Evolutionary conservation across 2,797 vertebrate genomes (phyloP).

Genomic region (Mormyrops boulengeri): DNA sequence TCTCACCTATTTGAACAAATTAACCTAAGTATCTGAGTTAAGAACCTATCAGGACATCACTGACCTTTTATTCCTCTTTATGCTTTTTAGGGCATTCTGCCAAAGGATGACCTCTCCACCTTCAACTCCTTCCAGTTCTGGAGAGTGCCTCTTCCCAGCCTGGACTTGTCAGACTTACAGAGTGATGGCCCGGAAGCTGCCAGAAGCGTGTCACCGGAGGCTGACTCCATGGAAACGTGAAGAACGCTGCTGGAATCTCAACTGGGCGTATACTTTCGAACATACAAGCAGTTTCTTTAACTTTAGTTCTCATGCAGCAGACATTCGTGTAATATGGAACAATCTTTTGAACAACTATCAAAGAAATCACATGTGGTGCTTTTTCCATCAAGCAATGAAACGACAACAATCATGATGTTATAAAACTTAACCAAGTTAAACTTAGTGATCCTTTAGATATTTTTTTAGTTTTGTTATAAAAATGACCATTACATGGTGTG

Average conservation of each 20-base stretch:
- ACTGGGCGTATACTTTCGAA: background rate
- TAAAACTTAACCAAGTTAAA: background rate
- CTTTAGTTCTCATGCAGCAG: background rate
- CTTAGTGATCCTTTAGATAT: background rate
- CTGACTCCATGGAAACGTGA: constrained; percentile 82
- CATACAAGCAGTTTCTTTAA: background rate
- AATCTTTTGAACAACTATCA: background rate
- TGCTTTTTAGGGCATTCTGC: constrained; percentile 40
- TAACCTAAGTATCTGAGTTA: background rate
- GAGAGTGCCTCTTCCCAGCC: constrained; percentile 74
- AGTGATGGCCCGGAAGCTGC: constrained; percentile 28
- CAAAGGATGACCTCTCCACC: constrained; percentile 55
- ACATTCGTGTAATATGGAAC: background rate
- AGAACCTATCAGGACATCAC: background rate
- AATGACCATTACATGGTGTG: background rate
- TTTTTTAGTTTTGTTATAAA: background rate
- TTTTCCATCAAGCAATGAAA: background rate
- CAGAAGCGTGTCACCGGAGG: constrained; percentile 33
- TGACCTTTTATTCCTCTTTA: constrained; percentile 23
- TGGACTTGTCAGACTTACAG: constrained; percentile 74
- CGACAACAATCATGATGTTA: background rate
- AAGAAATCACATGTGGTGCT: background rate
- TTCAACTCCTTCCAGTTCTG: constrained; percentile 89
- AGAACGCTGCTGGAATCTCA: background rate
- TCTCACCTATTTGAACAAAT: background rate